Conservation (phyloP, 2,113 vertebrate species). For the Fukomys damarensis region DNA sequence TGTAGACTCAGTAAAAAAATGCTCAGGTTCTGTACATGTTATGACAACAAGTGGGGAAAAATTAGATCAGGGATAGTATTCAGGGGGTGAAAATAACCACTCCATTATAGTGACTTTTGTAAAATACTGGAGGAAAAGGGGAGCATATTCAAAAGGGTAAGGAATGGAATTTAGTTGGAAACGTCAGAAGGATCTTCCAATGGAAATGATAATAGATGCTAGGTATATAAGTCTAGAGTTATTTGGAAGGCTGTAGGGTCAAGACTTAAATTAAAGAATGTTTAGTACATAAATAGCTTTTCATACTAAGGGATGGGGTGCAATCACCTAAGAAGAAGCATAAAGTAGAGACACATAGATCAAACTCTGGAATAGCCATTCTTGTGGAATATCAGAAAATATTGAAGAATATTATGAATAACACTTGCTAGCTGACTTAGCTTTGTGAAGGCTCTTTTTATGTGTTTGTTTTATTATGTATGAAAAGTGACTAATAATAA, state of each 20-base stretch:
- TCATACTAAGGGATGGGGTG: not conserved
- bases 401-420: not conserved
- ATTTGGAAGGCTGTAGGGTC: not conserved
- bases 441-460: not conserved
- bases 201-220: not conserved
- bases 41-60: not conserved
- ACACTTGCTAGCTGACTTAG: not conserved
- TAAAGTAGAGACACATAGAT: not conserved
- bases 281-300: not conserved
- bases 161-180: not conserved
- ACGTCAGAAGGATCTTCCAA: not conserved
- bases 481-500: not conserved
- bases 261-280: not conserved
- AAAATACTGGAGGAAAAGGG: not conserved
- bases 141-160: not conserved
- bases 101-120: not conserved
- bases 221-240: not conserved
- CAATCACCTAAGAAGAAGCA: not conserved
- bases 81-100: not conserved
- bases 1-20: not conserved
- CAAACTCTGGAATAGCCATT: not conserved
- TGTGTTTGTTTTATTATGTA: constrained; percentile 28
- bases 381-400: not conserved
- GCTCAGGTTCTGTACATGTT: not conserved
- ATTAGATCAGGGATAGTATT: not conserved